phyloP scores from a whole-genome alignment of 2,113 vertebrate genomes.

The Rostratula benghalensis region DNA sequence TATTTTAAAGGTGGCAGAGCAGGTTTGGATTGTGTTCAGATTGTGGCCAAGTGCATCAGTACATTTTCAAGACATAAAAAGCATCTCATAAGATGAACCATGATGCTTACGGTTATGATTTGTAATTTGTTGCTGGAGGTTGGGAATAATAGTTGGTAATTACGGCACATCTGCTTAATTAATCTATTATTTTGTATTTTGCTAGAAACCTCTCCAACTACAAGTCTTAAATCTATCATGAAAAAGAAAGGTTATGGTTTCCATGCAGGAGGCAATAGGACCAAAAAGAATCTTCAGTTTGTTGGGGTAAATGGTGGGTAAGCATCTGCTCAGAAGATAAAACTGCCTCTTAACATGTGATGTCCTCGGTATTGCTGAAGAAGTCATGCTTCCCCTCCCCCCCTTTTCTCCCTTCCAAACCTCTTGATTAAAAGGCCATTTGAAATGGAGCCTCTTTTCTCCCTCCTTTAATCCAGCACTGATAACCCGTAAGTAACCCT shows the following conservation, averaged over 20 bases:
- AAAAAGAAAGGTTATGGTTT: constrained; percentile 93
- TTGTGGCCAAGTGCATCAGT: not conserved
- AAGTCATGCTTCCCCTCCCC: not conserved
- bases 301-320: constrained; percentile 99
- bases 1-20: not conserved
- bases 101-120: not conserved
- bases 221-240: constrained; percentile 99
- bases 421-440: constrained; percentile 51
- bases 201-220: constrained; percentile 77
- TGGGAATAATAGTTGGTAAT: not conserved
- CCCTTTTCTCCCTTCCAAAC: not conserved
- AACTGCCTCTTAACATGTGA: constrained; percentile 9
- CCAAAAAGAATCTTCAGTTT: constrained; percentile 99
- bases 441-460: constrained; percentile 31
- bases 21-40: not conserved
- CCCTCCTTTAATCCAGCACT: constrained; percentile 19
- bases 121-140: not conserved
- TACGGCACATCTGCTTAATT: constrained; percentile 25
- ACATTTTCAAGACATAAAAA: not conserved
- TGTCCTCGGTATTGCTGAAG: not conserved
- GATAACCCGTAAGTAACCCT: not conserved
- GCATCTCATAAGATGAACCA: not conserved
- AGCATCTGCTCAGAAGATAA: constrained; percentile 77
- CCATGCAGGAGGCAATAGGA: constrained; percentile 86
- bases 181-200: constrained; percentile 74